phyloP scores from a whole-genome alignment of 2,888 invertebrate species.

The Prenolepis imparis region DNA sequence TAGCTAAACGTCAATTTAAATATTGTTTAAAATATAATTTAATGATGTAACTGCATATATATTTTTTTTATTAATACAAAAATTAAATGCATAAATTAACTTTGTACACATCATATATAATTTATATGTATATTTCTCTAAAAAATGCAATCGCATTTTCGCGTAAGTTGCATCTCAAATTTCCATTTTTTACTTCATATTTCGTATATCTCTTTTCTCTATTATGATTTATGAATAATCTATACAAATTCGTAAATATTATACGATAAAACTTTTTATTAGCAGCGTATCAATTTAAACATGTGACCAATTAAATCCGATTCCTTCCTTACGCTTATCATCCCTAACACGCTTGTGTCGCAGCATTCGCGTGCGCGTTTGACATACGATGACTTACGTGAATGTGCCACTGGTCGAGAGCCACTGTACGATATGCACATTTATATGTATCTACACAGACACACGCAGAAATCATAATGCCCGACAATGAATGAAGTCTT shows the following conservation, averaged over 20 bases:
- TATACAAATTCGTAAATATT: constrained; percentile 8
- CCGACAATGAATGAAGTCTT: constrained; percentile 21
- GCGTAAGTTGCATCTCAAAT: not conserved
- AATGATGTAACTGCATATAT: not conserved
- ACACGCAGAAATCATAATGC: not conserved
- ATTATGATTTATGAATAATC: not conserved
- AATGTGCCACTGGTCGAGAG: constrained; percentile 29
- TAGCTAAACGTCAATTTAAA: not conserved
- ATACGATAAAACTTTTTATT: not conserved
- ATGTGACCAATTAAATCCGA: constrained; percentile 1
- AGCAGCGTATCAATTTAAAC: not conserved
- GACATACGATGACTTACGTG: constrained; percentile 28
- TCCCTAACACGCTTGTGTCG: not conserved
- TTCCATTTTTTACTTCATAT: not conserved
- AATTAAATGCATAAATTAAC: not conserved
- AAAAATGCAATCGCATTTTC: not conserved
- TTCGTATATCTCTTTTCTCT: not conserved
- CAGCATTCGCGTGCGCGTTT: constrained; percentile 26
- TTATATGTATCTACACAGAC: constrained; percentile 23
- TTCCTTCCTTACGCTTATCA: not conserved
- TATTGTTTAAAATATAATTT: not conserved
- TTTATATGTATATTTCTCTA: constrained; percentile 7
- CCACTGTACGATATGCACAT: constrained; percentile 44
- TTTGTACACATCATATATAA: not conserved
- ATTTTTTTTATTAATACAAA: not conserved